A percentile compares a stretch with the other conserved stretches of the same genome.
Conservation (phyloP, 2,113 vertebrate genomes). For the Sclerurus mexicanus region DNA sequence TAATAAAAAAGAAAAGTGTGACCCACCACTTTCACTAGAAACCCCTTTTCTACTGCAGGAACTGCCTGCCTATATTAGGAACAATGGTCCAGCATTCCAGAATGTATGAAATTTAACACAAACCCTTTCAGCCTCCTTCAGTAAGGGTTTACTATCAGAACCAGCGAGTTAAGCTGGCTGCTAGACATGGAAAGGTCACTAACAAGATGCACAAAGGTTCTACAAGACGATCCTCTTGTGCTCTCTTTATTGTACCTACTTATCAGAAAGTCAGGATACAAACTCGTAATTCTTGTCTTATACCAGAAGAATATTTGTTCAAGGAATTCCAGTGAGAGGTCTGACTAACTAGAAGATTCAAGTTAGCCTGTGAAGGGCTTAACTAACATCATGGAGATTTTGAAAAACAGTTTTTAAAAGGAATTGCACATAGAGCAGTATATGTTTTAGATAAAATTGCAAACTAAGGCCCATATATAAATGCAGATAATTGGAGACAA, state of each 20-base stretch:
- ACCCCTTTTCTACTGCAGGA: neutral
- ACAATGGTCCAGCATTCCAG: neutral
- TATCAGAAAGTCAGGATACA: neutral
- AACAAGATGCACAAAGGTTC: neutral
- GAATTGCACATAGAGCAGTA: neutral
- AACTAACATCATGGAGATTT: neutral
- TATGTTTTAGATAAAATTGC: neutral
- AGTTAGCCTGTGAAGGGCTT: neutral
- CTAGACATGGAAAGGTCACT: neutral
- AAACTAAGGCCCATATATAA: neutral
- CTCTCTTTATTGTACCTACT: neutral
- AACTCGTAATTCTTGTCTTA: neutral
- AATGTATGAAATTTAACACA: neutral
- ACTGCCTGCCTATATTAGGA: neutral
- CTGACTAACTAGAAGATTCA: neutral
- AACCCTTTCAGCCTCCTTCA: neutral
- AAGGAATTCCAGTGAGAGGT: neutral
- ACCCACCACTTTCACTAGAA: neutral
- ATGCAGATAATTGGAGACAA: neutral
- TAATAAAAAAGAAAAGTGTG: neutral
- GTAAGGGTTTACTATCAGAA: neutral
- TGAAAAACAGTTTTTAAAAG: neutral
- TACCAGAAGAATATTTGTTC: neutral
- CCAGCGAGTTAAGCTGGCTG: neutral
- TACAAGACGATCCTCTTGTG: fast-evolving